Evolutionary conservation across 2,113 vertebrate genomes (phyloP), one percentile per base, ranked within the genome.

Genomic region (Cephalopholis sonnerati): DNA sequence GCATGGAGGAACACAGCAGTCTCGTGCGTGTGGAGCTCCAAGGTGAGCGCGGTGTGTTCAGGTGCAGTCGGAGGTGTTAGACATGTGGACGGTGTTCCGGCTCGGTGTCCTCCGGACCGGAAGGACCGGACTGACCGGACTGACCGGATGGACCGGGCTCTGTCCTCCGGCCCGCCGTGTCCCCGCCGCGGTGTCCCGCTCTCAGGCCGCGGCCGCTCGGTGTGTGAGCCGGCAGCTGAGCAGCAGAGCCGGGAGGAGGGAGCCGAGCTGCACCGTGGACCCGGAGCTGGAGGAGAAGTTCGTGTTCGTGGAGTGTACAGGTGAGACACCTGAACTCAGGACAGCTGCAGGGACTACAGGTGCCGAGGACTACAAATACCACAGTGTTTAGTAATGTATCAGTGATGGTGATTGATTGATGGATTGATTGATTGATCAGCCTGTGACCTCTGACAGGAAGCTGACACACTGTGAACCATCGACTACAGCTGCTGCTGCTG

Each of bases 271-370:
- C 74, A 92, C 79, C 4, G 89, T 95, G 7, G 92, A 90, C 17
- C 87, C 87, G 29, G 85, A 91, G 13, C 24, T 39, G 70, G 92
- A 96, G 72, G 97, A 97, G 67, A 58, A 16, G 51, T 97, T 98
- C 71, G 87, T 96, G 39, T 97, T 98, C 32, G 64, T 78, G 15
- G 96, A 97, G 39, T 92, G 85, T 7, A 75, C 81, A 74, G 95
- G 91, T 93, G 74, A 85, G 78, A 9, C n/a, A 36, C 32, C 32
- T 5, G 32, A 36, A 36, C 32, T 1, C 29, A n/a, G 12, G 17
- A 24, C 65, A 16, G 32, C 32, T 36, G 32, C 32, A 41, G 54
- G 16, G 15, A 44, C 18, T 32, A 1, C 7, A n/a, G 20, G 18
- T 39, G 12, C 29, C 39, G 8, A 36, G 32, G 32, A 36, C 32